Conservation (phyloP, 2,797 vertebrate species). For the Notolabrus celidotus region DNA sequence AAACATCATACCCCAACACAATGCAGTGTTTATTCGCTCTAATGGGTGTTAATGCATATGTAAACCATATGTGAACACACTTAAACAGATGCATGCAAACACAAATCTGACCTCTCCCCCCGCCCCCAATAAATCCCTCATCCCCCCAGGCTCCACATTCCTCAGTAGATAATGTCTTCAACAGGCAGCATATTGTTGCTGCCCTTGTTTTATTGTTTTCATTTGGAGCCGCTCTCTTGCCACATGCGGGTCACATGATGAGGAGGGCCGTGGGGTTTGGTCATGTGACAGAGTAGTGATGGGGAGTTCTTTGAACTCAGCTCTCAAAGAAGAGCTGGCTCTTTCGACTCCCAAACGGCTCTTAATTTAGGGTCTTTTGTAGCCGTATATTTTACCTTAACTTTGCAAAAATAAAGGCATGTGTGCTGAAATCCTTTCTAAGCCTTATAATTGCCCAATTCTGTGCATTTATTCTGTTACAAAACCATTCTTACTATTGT, state of each 20-base stretch:
- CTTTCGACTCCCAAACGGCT: no score
- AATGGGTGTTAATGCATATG: conserved; percentile 2
- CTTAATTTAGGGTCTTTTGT: no score
- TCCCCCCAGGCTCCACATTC: conserved; percentile 32
- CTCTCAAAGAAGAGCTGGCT: no score
- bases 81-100: conserved; percentile 1
- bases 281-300: conserved; percentile 63
- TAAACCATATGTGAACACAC: conserved; percentile 25
- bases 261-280: conserved; percentile 52
- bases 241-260: conserved; percentile 48
- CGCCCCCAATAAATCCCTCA: neutral
- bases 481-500: no score
- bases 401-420: no score
- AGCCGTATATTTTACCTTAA: no score
- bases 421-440: no score
- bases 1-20: neutral
- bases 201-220: conserved; percentile 25
- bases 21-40: neutral
- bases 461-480: no score
- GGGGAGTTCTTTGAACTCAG: no score
- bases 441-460: no score
- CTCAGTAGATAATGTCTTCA: conserved; percentile 46
- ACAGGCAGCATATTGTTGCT: conserved; percentile 55
- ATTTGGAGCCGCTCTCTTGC: conserved; percentile 22
- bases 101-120: conserved; percentile 11